Evolutionary conservation across 2,888 invertebrate species (phyloP).

Genomic region (Phortica magna): DNA sequence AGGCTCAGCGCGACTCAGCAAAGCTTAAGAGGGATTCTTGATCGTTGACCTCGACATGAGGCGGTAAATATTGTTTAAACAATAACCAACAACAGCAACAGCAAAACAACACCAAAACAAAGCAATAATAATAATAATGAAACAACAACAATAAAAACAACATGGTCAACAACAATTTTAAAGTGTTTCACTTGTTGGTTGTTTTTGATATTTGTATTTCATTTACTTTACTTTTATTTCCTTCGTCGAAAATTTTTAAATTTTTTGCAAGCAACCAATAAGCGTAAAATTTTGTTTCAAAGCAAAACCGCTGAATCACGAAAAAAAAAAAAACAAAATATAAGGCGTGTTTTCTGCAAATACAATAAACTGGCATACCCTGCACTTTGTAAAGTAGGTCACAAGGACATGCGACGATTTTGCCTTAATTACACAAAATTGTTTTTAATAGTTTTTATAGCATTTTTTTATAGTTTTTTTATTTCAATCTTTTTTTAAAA

Average conservation of each 20-base stretch:
- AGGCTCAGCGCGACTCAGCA: not conserved
- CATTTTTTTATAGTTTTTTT: not conserved
- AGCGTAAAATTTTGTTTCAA: not conserved
- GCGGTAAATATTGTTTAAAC: conserved; percentile 27
- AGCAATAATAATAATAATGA: conserved; percentile 2
- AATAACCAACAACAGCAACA: not conserved
- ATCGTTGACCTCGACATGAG: conserved; percentile 35
- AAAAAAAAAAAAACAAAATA: not conserved
- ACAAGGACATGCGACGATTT: conserved; percentile 22
- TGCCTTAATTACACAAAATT: not conserved
- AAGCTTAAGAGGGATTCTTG: conserved; percentile 23
- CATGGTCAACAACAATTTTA: conserved; percentile 18
- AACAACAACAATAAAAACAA: not conserved
- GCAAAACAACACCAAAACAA: too few relatives aligned
- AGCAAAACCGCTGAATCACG: not conserved
- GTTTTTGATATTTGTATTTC: conserved; percentile 4
- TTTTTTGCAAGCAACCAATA: not conserved
- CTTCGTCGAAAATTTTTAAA: not conserved
- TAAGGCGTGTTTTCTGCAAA: too few relatives aligned
- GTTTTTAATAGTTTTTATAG: conserved; percentile 7
- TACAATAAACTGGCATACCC: not conserved
- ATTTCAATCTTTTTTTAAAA: not conserved
- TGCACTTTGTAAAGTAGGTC: conserved; percentile 1
- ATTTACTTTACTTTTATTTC: not conserved
- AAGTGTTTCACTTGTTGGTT: conserved; percentile 13